These are phyloP conservation scores for Xylophagus ater DNA, from an alignment of 2,888 invertebrate genomes.

Conservation along the genomic window DNA sequence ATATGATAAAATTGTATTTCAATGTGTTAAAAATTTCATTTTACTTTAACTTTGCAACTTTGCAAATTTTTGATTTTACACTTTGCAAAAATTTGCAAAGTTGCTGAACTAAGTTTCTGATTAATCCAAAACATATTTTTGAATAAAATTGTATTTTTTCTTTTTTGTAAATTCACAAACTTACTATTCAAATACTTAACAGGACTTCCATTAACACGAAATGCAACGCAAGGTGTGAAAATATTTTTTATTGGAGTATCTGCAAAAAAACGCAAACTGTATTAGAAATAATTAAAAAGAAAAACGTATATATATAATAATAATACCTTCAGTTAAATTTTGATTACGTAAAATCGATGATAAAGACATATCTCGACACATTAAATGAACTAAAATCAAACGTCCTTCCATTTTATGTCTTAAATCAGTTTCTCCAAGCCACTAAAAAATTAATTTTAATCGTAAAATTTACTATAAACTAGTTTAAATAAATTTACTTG, in stretches of 20 bases:
- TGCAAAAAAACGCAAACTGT: background rate
- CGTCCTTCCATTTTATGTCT: conserved; percentile 68
- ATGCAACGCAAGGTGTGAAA: conserved; percentile 76
- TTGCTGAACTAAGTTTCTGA: no score
- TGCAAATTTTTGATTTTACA: no score
- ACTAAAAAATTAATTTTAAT: conserved; percentile 54
- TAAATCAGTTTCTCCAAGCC: conserved; percentile 72
- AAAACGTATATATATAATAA: conserved; percentile 17
- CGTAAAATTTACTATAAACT: no score
- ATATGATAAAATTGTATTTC: no score
- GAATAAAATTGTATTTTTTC: no score
- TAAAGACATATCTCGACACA: conserved; percentile 61
- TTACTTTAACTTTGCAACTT: no score
- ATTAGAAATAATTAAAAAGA: no score
- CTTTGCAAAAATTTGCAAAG: no score
- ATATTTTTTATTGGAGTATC: conserved; percentile 42
- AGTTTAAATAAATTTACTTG: conserved; percentile 44
- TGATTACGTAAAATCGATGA: conserved; percentile 36
- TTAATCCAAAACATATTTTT: no score
- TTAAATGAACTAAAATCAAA: conserved; percentile 64
- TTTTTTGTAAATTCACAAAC: no score
- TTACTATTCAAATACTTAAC: conserved; percentile 52
- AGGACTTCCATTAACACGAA: conserved; percentile 73
- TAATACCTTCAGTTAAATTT: conserved; percentile 32
- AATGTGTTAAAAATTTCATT: no score